phyloP scores from a whole-genome alignment of 2,888 invertebrate genomes.

The Cryptus viduatorius region DNA sequence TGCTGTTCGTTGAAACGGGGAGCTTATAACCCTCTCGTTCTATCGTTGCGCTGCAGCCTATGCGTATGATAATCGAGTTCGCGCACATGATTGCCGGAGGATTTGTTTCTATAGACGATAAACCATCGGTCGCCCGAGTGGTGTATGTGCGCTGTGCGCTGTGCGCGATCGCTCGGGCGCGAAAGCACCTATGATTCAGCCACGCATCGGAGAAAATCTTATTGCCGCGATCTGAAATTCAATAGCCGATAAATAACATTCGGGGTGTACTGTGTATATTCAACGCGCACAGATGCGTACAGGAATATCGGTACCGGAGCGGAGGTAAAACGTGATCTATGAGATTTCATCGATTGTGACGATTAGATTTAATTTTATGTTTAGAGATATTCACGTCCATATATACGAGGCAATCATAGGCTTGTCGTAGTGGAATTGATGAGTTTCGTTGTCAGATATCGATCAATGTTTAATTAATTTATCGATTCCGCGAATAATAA shows the following conservation, averaged over 20 bases:
- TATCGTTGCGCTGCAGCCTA: neutral
- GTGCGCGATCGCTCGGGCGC: neutral
- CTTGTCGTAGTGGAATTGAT: neutral
- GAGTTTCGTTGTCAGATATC: neutral
- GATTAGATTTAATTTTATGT: slow-evolving; percentile 25
- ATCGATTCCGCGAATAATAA: neutral
- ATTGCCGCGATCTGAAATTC: slow-evolving; percentile 77
- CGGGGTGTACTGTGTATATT: slow-evolving; percentile 73
- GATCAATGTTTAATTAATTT: neutral
- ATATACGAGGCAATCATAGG: neutral
- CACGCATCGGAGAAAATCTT: slow-evolving; percentile 71
- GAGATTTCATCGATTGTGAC: slow-evolving; percentile 17
- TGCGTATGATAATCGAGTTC: slow-evolving; percentile 75
- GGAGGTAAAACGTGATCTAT: slow-evolving; percentile 1
- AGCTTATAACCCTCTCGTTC: slow-evolving; percentile 18
- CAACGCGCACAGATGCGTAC: slow-evolving; percentile 28
- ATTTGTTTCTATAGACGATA: slow-evolving; percentile 76
- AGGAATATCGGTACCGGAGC: neutral
- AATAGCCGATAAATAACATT: slow-evolving; percentile 80
- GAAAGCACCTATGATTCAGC: slow-evolving; percentile 75
- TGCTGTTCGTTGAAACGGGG: slow-evolving; percentile 5
- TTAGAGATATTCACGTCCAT: neutral
- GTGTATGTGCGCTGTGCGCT: neutral
- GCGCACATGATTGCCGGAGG: slow-evolving; percentile 75
- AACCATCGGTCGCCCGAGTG: slow-evolving; percentile 66